Percentiles rank a stretch among this genome's conserved stretches.
phyloP scores from a whole-genome alignment of 2,113 vertebrate genomes.

The Percopsis transmontana region DNA sequence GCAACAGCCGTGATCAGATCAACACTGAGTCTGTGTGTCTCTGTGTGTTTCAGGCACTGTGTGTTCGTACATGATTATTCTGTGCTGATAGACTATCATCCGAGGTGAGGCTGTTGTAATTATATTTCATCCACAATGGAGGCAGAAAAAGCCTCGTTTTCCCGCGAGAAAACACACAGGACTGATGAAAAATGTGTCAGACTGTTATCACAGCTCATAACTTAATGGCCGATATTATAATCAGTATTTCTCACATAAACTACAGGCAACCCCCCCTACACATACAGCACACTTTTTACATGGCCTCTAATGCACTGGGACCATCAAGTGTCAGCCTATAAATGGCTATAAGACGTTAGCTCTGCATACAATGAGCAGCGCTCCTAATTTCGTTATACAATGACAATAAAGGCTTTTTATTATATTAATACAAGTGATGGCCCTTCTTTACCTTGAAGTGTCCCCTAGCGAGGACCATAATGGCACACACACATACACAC shows the following conservation, averaged over 20 bases:
- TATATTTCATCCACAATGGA: conserved; percentile 60
- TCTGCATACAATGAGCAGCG: no score
- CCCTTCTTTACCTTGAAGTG: conserved; percentile 8
- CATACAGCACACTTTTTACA: no score
- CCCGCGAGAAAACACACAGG: conserved; percentile 54
- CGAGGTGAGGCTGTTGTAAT: conserved; percentile 65
- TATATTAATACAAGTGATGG: no score
- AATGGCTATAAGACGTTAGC: not conserved
- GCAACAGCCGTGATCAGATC: conserved; percentile 52
- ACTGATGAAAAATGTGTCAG: conserved; percentile 34
- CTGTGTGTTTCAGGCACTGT: conserved; percentile 30
- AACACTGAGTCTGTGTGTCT: conserved; percentile 28
- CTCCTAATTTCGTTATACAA: no score
- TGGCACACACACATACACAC: not conserved
- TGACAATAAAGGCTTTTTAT: no score
- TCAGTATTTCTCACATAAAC: conserved; percentile 4
- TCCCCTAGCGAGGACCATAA: conserved; percentile 2
- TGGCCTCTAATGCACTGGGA: not conserved
- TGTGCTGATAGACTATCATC: conserved; percentile 57
- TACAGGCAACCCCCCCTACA: no score
- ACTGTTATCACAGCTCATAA: conserved; percentile 17
- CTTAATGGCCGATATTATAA: not conserved
- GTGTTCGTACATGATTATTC: conserved; percentile 59
- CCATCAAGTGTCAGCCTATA: not conserved
- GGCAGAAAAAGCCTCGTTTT: conserved; percentile 30